Evolutionary conservation across 1,140 invertebrate species (phyloP).

Genomic region (Drosophila triauraria): DNA sequence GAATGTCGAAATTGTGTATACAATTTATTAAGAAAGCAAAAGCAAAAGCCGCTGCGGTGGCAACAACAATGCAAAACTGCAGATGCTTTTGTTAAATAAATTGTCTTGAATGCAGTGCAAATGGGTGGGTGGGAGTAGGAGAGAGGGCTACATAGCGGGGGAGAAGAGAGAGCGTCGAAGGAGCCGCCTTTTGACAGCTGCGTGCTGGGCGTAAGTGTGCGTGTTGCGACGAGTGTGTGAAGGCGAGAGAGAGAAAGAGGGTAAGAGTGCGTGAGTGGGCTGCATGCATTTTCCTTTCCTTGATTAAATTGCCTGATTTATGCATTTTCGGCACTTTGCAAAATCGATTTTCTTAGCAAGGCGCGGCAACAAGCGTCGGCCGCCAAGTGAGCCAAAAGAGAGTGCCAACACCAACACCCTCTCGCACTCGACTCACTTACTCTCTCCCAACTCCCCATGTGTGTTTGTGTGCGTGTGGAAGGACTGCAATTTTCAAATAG

Average conservation of each 20-base stretch:
- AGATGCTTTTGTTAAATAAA: conserved; percentile 68
- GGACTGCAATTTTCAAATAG: conserved; percentile 76
- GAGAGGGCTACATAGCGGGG: conserved; percentile 8
- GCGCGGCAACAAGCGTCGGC: conserved; percentile 78
- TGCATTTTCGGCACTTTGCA: conserved; percentile 70
- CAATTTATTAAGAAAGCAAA: conserved; percentile 69
- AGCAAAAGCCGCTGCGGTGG: conserved; percentile 18
- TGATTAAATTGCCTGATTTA: conserved; percentile 70
- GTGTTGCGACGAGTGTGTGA: conserved; percentile 19
- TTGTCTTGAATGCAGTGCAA: conserved; percentile 51
- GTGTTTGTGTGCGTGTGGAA: conserved; percentile 53
- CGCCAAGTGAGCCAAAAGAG: conserved; percentile 51
- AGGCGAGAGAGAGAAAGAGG: conserved; percentile 10
- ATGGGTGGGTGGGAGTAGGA: conserved; percentile 33
- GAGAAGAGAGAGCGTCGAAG: conserved; percentile 9
- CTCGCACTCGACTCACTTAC: conserved; percentile 36
- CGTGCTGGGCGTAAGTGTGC: conserved; percentile 30
- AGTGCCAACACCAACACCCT: conserved; percentile 47
- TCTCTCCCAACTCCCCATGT: conserved; percentile 36
- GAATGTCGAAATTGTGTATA: conserved; percentile 76
- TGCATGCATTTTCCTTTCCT: conserved; percentile 44
- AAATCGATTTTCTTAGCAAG: conserved; percentile 81
- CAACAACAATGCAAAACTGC: conserved; percentile 52
- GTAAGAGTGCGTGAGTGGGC: conserved; percentile 42
- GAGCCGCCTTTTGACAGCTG: conserved; percentile 49